These are phyloP conservation scores for Dryomyza anilis DNA, from an alignment of 2,888 invertebrate genomes.

Conservation along the genomic window DNA sequence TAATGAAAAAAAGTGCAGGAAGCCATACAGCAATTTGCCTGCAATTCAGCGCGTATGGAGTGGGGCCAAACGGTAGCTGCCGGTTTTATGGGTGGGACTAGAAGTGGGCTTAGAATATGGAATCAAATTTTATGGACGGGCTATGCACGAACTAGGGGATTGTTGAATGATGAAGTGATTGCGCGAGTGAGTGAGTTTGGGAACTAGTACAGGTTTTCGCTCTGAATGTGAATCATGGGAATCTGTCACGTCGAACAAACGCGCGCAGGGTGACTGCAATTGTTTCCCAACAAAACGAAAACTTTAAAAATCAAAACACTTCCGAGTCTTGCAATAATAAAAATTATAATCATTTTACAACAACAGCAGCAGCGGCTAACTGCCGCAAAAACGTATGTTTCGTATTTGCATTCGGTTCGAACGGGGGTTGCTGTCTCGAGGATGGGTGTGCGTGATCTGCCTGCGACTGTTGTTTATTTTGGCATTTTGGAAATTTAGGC, in stretches of 20 bases:
- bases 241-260: background rate
- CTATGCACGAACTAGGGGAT: too few species aligned
- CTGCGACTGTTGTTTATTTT: background rate
- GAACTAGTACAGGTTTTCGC: background rate
- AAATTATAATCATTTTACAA: too few species aligned
- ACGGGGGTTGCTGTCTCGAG: background rate
- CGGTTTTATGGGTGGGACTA: background rate
- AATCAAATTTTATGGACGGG: too few species aligned
- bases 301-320: background rate
- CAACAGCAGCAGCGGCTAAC: too few species aligned
- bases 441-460: background rate
- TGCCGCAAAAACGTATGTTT: background rate
- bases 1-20: background rate
- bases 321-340: background rate
- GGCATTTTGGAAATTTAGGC: background rate
- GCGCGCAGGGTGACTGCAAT: background rate
- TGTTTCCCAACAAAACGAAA: background rate
- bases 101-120: background rate
- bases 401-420: background rate
- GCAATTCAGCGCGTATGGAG: background rate
- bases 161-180: too few species aligned
- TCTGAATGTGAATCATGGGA: background rate
- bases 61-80: background rate
- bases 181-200: background rate
- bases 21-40: background rate